phyloP scores from a whole-genome alignment of 2,888 invertebrate genomes.

The Drosophila prolongata region DNA sequence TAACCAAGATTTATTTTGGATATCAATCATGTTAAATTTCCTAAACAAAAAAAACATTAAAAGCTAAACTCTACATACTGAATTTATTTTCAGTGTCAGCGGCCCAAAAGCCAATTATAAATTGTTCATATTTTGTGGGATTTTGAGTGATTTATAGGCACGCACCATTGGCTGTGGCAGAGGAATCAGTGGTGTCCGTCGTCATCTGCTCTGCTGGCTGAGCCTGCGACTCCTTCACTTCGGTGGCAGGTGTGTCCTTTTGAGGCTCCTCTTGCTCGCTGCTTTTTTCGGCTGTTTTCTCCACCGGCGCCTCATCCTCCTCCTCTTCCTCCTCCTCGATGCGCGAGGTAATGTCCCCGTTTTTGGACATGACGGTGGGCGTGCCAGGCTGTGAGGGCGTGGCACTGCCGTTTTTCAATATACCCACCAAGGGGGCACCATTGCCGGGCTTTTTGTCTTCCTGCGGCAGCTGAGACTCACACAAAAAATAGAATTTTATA shows the following conservation, averaged over 20 bases:
- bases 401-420: slow-evolving; percentile 83
- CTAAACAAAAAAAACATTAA: no score
- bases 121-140: slow-evolving; percentile 20
- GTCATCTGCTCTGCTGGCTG: slow-evolving; percentile 16
- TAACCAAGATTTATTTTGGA: no score
- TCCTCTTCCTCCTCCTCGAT: slow-evolving; percentile 73
- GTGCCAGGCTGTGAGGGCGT: slow-evolving; percentile 53
- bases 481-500: background rate
- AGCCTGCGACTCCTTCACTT: slow-evolving; percentile 26
- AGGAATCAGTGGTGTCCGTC: slow-evolving; percentile 43
- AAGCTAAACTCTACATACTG: no score
- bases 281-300: background rate
- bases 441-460: slow-evolving; percentile 81
- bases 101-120: background rate
- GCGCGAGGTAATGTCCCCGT: slow-evolving; percentile 66
- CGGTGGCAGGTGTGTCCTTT: slow-evolving; percentile 21
- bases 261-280: slow-evolving; percentile 13
- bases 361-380: slow-evolving; percentile 61
- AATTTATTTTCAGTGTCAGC: no score
- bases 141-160: slow-evolving; percentile 58
- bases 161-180: slow-evolving; percentile 54
- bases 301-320: slow-evolving; percentile 51
- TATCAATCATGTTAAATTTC: no score
- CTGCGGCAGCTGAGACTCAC: slow-evolving; percentile 79
- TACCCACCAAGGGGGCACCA: slow-evolving; percentile 82